Evolutionary conservation across 2,888 invertebrate species (phyloP).

Genomic region (Microctonus aethiopoides): DNA sequence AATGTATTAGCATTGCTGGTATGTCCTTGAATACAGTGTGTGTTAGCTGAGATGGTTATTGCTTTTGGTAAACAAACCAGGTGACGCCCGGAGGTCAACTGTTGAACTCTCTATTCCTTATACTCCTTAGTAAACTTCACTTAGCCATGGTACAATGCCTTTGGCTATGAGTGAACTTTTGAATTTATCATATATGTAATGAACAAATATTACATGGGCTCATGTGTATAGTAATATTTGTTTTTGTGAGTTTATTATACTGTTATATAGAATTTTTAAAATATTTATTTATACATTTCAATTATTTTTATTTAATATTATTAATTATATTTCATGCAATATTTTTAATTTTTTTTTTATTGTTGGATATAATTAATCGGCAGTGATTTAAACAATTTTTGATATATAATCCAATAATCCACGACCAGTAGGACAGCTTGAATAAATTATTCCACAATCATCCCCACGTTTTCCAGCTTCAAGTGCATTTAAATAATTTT

Average conservation of each 20-base stretch:
- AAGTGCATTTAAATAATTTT: conserved; percentile 75
- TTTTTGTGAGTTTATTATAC: not conserved
- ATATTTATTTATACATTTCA: not conserved
- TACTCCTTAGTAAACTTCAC: not conserved
- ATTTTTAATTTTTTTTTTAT: not conserved
- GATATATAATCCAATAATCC: conserved; percentile 72
- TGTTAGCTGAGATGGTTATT: conserved; percentile 28
- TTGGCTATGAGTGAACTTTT: conserved; percentile 15
- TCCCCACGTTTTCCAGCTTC: conserved; percentile 74
- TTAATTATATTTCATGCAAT: not conserved
- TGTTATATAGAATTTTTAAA: not conserved
- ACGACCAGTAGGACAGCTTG: conserved; percentile 72
- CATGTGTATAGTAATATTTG: conserved; percentile 4
- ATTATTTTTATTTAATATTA: not conserved
- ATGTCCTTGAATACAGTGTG: conserved; percentile 8
- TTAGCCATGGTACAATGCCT: not conserved
- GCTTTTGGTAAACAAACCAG: conserved; percentile 30
- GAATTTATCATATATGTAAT: conserved; percentile 11
- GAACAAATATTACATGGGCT: conserved; percentile 23
- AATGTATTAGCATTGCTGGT: conserved; percentile 31
- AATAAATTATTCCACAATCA: conserved; percentile 74
- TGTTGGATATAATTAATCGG: not conserved
- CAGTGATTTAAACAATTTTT: conserved; percentile 2
- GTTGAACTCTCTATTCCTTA: not conserved
- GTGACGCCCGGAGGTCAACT: conserved; percentile 22